Conservation (phyloP, 2,113 vertebrate genomes). For the Amphiprion percula region DNA sequence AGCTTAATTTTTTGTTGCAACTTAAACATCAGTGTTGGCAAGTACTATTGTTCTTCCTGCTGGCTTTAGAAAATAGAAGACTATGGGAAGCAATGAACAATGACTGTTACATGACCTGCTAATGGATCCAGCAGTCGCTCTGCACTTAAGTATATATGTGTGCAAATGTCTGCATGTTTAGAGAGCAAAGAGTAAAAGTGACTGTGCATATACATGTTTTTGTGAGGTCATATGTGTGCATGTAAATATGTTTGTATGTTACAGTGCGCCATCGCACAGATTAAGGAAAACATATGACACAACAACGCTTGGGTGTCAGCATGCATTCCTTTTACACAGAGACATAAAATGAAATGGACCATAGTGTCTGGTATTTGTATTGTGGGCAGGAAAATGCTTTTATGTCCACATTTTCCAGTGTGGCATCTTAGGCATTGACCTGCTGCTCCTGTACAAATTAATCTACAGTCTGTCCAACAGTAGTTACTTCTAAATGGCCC, state of each 20-base stretch:
- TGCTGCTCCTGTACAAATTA: slow-evolving; percentile 22
- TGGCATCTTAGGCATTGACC: slow-evolving; percentile 16
- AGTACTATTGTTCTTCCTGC: slow-evolving; percentile 73
- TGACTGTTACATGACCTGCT: slow-evolving; percentile 86
- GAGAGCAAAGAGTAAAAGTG: slow-evolving; percentile 10
- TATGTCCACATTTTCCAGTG: slow-evolving; percentile 34
- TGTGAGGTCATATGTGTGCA: background rate
- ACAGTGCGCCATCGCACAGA: background rate
- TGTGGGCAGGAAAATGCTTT: slow-evolving; percentile 35
- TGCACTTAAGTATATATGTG: slow-evolving; percentile 1
- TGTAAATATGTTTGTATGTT: slow-evolving; percentile 19
- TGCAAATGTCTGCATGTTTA: slow-evolving; percentile 32
- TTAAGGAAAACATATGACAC: slow-evolving; percentile 52
- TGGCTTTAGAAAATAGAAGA: slow-evolving; percentile 81
- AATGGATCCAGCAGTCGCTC: slow-evolving; percentile 82
- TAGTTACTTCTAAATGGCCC: slow-evolving; percentile 16
- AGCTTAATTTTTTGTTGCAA: slow-evolving; percentile 66
- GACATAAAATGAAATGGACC: slow-evolving; percentile 40
- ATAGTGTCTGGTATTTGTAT: slow-evolving; percentile 58
- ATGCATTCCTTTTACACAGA: slow-evolving; percentile 38
- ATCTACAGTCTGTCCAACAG: slow-evolving; percentile 20
- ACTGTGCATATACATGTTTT: slow-evolving; percentile 1
- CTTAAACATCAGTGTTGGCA: slow-evolving; percentile 60
- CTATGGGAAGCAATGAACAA: slow-evolving; percentile 86
- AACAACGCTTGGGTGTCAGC: slow-evolving; percentile 10